Evolutionary conservation across 2,797 vertebrate genomes (phyloP).

Genomic region (Yasuhikotakia modesta): DNA sequence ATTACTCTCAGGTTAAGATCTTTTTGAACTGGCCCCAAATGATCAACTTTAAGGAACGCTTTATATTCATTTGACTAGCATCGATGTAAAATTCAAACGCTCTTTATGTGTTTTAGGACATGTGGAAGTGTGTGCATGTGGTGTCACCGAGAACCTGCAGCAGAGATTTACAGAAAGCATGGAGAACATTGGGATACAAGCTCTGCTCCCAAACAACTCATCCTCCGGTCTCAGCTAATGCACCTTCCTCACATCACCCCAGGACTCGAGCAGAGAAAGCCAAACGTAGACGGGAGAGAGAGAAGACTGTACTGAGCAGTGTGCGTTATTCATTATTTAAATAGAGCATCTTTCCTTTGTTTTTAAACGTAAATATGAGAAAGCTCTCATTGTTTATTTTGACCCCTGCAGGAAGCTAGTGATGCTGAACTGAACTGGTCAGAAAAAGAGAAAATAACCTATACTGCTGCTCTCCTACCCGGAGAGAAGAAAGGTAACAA

Average conservation of each 20-base stretch:
- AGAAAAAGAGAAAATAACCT: slow-evolving; percentile 74
- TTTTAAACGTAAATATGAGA: background rate
- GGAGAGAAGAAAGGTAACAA: slow-evolving; percentile 86
- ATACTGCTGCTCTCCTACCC: slow-evolving; percentile 69
- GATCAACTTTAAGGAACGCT: no score
- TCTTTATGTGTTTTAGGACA: slow-evolving; percentile 57
- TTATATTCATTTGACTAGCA: no score
- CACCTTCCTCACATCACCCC: slow-evolving; percentile 28
- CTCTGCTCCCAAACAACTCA: slow-evolving; percentile 55
- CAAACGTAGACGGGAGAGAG: slow-evolving; percentile 66
- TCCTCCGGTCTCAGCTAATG: slow-evolving; percentile 30
- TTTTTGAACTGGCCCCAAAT: no score
- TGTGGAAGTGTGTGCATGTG: slow-evolving; percentile 67
- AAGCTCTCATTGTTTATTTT: background rate
- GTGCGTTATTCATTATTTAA: slow-evolving; percentile 55
- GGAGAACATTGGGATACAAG: slow-evolving; percentile 46
- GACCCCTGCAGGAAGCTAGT: slow-evolving; percentile 65
- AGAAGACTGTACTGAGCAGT: slow-evolving; percentile 68
- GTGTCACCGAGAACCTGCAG: slow-evolving; percentile 46
- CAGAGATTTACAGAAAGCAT: slow-evolving; percentile 40
- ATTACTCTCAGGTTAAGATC: no score
- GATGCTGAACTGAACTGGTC: slow-evolving; percentile 70
- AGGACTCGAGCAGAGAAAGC: slow-evolving; percentile 70
- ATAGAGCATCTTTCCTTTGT: background rate
- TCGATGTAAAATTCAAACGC: background rate